Evolutionary conservation across 2,888 invertebrate species (phyloP), one percentile per base, ranked within the genome.

Genomic region (Rhingia rostrata): DNA sequence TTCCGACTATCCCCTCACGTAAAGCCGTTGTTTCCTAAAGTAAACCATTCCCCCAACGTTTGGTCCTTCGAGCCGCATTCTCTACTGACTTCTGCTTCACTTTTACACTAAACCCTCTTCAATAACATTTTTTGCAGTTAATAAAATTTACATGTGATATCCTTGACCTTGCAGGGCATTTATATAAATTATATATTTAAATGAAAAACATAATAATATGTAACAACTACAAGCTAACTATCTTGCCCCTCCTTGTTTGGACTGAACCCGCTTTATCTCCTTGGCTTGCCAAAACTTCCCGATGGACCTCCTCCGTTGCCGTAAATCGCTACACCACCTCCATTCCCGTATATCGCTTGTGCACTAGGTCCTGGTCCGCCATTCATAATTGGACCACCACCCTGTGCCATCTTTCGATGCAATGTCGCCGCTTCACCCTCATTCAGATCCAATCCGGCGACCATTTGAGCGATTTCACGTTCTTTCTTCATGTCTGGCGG

Each of bases 391-490:
- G 87, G 86, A 1, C 88, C 86, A 47, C 87, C 86, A 47, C 87
- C 86, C 39, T 88, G 89, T 30, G 86, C 72, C 37, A 58, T 33
- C 53, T 90, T 90, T 72, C 90, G 89, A 41, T 91, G 91, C 72
- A 90, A 82, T n/a, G 91, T 89, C 9, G 89, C 91, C 86, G 95
- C 95, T 3, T 88, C 88, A 81, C 96, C 96, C 0, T 95, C 95
- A 54, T 95, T 95, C 66, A 97, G 93, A 89, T 96, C 97, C 88
- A 97, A 92, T 22, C 97, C 97, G n/a, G 97, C 96, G 86, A 97
- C 96, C 94, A 97, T 94, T 92, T 97, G 97, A 92, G 97, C 96
- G 87, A 97, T 97, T 92, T 97, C 97, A 3, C 97, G 93, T 91
- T 97, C 97, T 90, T 97, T 97, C 91, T 97, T 97, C 90, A 96